Base-by-base conservation (phyloP, 2,888 invertebrate genomes). In the Aphidius colemani region DNA sequence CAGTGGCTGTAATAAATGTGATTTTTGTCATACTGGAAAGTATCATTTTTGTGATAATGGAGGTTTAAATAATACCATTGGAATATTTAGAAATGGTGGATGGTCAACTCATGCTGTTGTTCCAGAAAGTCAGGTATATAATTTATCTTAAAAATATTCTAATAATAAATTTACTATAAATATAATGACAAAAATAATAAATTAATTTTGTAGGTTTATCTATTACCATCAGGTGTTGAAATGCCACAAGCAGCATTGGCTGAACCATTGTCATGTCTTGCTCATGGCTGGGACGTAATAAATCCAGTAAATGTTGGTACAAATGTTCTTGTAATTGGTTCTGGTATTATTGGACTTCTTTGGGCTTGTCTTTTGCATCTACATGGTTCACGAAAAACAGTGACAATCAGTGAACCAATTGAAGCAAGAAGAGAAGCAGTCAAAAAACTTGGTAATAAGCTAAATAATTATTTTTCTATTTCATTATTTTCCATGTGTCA, bases 191-290 rank as follows among this genome's bases (percentile, higher is more conserved):
- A 13, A 13, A 45, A 39, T 8, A 30, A 46, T 5, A 9, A 55
- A 61, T 59, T 39, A 44, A 57, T 62, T 48, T 13, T 62, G 13
- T n/a, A 81, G 81, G 75, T 79, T n/a, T 63, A 75, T 49, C 7
- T 64, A 1, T 39, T 82, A 43, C 76, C 81, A 5, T 75, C 80
- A n/a, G 77, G 67, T 5, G 64, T 78, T 1, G 74, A 77, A 9
- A 71, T 82, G 70, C 13, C 69, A 1, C 73, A 82, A 86, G 90
- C 86, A 56, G 90, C 86, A 10, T 82, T 91, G 0, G 85, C 86
- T 53, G 91, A 91, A 75, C 91, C 91, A 0, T 83, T 90, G 56
- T 90, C 91, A 0, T 91, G 91, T 71, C 83, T 91, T 3, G 85
- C 88, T 0, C 91, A 90, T 69, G 91, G 90, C 0, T 89, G 87